Evolutionary conservation across 2,888 invertebrate species (phyloP), one percentile per base, ranked within the genome.

Genomic region (Drosophila birchii): DNA sequence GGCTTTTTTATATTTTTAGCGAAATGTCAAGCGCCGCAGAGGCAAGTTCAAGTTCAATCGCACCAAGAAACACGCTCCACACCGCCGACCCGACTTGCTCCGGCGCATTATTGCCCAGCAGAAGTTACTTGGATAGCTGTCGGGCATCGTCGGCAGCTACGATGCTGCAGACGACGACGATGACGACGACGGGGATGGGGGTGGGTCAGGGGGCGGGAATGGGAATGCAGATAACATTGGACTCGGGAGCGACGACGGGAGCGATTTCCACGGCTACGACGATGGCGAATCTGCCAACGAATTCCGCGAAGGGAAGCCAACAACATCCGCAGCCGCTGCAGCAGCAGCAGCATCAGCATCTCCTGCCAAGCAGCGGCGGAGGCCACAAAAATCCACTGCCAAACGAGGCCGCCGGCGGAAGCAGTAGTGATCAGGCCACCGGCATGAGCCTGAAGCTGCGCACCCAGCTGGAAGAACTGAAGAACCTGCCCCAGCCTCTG

Each of bases 61-160:
- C 94, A 95, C 96, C 94, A 97, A 97, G 94, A 95, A 96, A 93
- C 97, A 97, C 93, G 96, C 95, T 93, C 96, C 96, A 94, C 94
- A 95, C 93, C 94, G 93, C 69, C 88, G 93, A 92, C 93, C 93
- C 78, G 92, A 92, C 73, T 87, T 93, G 85, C 91, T 92, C 87
- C 91, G 92, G 81, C 92, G 93, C 76, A 92, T 93, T 89, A 93
- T 93, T 89, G 92, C 93, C 86, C 93, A 93, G 81, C 93, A 93
- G 91, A 92, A 92, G 75, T 72, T 91, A 88, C 91, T 92, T 92
- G 94, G 92, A 93, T 92, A 92, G 91, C 92, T 92, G 91, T 91
- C 93, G 93, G 92, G 91, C 89, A 92, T 92, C 90, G 92, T 92
- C 92, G 92, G 92, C 90, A 91, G 92, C 86, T 91, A 92, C 94